Evolutionary conservation across 2,113 vertebrate genomes (phyloP), one percentile per base, ranked within the genome.

Genomic region (Dolichallabes microphthalmus): DNA sequence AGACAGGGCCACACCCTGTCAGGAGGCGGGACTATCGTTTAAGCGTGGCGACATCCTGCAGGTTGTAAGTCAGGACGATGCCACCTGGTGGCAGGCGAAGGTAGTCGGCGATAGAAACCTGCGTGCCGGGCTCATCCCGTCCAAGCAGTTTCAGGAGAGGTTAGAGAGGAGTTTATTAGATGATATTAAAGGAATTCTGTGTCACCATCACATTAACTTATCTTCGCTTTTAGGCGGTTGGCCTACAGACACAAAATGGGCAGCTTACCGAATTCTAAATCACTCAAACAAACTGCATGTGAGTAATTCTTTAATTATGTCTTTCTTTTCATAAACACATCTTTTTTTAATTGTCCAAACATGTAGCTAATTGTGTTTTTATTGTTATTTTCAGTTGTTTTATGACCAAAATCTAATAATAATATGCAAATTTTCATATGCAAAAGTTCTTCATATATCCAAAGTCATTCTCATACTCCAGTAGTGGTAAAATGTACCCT

Each of bases 21-120:
- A 98, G 90, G 98, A 99, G 86, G 97, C 97, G 0, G 98, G 98
- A 25, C 94, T 99, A 89, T 96, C 97, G 0, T 99, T 99, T 86
- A 96, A 96, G 63, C 94, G 95, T 0, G 92, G 97, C 0, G 97
- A 98, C 55, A 91, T 99, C 88, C 95, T 99, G 75, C 97, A 99
- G 89, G 96, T 99, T 5, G 97, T 99, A 39, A 98, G 96, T 88
- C 98, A 97, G 69, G 97, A 98, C 0, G 98, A 99, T 84, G 92
- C 94, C 61, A 98, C 96, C 0, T 99, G 98, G 97, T 99, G 98
- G 98, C 98, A 99, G 91, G 98, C 97, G 82, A 98, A 98, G 85
- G 94, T 96, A 1, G 95, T 98, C 14, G 97, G 96, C 12, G 97
- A 98, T 87, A 96, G 96, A 77, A 97, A 97, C 92, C 96, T 98